phyloP scores from a whole-genome alignment of 2,888 invertebrate genomes.

The Tinea trinotella region DNA sequence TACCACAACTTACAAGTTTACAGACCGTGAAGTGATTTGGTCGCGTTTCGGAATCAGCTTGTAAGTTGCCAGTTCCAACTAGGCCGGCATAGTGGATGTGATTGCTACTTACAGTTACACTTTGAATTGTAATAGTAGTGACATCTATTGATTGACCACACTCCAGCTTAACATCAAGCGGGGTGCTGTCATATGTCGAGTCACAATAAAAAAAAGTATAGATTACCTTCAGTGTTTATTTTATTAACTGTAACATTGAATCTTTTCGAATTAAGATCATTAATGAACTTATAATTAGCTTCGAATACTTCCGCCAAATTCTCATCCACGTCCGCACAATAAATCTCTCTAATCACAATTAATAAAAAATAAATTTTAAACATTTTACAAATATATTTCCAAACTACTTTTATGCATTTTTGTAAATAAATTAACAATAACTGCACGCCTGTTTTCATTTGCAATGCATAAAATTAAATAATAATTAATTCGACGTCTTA shows the following conservation, averaged over 20 bases:
- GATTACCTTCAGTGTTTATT: neutral
- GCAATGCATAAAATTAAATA: neutral
- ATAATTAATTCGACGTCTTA: too few relatives aligned
- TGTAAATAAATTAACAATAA: neutral
- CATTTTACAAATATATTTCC: neutral
- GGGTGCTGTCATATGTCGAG: too few relatives aligned
- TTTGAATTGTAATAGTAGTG: too few relatives aligned
- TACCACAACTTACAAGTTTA: too few relatives aligned
- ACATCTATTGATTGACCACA: too few relatives aligned
- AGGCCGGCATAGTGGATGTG: too few relatives aligned
- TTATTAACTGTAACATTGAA: constrained; percentile 23
- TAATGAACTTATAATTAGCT: constrained; percentile 52
- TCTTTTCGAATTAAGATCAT: constrained; percentile 47
- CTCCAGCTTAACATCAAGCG: too few relatives aligned
- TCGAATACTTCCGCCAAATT: constrained; percentile 30
- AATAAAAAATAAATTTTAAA: neutral
- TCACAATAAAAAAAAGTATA: too few relatives aligned
- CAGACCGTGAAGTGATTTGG: too few relatives aligned
- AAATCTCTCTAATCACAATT: neutral
- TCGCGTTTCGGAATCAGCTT: too few relatives aligned
- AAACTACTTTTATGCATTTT: neutral
- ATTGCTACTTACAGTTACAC: too few relatives aligned
- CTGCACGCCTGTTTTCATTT: neutral
- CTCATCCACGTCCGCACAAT: neutral
- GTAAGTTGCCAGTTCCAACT: too few relatives aligned